Evolutionary conservation across 2,888 invertebrate species (phyloP).

Genomic region (Chelonus formosanus): DNA sequence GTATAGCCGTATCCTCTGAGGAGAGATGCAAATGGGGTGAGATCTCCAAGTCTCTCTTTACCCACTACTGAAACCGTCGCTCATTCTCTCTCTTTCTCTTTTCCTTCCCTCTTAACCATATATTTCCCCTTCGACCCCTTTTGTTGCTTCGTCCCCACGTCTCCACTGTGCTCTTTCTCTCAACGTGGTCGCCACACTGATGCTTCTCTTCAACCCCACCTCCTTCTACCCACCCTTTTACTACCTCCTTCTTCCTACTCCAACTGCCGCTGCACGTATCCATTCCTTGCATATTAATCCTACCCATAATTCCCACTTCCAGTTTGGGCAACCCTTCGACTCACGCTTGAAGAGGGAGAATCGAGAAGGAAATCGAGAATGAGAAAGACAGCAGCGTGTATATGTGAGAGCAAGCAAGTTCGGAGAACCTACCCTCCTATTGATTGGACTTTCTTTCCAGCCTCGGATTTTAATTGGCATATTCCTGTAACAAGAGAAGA

Average conservation of each 20-base stretch:
- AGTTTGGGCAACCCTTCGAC: slow-evolving; percentile 65
- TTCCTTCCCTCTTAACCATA: slow-evolving; percentile 40
- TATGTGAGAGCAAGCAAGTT: slow-evolving; percentile 40
- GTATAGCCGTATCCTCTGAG: slow-evolving; percentile 63
- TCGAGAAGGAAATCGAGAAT: slow-evolving; percentile 35
- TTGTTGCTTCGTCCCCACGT: slow-evolving; percentile 58
- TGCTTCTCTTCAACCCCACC: slow-evolving; percentile 29
- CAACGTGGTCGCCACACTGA: slow-evolving; percentile 6
- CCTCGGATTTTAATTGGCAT: slow-evolving; percentile 64
- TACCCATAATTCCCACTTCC: slow-evolving; percentile 66
- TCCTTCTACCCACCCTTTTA: slow-evolving; percentile 31
- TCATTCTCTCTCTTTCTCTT: slow-evolving; percentile 34
- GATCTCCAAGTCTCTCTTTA: slow-evolving; percentile 45
- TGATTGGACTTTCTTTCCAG: slow-evolving; percentile 63
- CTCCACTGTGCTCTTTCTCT: slow-evolving; percentile 32
- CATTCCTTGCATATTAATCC: slow-evolving; percentile 67
- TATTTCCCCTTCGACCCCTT: slow-evolving; percentile 63
- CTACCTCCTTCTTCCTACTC: slow-evolving; percentile 44
- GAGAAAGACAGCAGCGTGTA: slow-evolving; percentile 48
- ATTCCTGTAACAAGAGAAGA: slow-evolving; percentile 60
- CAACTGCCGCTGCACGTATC: slow-evolving; percentile 63
- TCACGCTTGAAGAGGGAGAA: slow-evolving; percentile 46
- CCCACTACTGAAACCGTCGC: slow-evolving; percentile 41
- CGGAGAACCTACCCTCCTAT: slow-evolving; percentile 55
- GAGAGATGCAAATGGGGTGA: slow-evolving; percentile 39